A percentile compares a stretch with the other conserved stretches of the same genome.
phyloP scores from a whole-genome alignment of 1,140 invertebrate species.

The Drosophila auraria region DNA sequence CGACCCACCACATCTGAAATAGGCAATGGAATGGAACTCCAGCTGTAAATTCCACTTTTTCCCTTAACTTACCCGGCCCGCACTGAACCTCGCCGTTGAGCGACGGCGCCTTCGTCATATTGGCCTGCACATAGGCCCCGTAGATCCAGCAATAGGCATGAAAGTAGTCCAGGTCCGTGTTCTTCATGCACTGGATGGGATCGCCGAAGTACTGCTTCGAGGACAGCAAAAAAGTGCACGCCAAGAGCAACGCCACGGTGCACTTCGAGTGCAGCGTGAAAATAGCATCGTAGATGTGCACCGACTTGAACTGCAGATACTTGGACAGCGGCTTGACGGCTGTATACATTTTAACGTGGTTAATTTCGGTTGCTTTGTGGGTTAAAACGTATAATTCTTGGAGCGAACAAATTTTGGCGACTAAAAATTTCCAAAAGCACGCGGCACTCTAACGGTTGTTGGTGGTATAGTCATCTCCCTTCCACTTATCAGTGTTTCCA shows the following conservation, averaged over 20 bases:
- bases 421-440: slow-evolving; percentile 39
- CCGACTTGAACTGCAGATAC: slow-evolving; percentile 87
- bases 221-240: slow-evolving; percentile 88
- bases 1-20: slow-evolving; percentile 45
- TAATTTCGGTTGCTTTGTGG: background rate
- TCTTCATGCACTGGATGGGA: slow-evolving; percentile 88
- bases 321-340: slow-evolving; percentile 77
- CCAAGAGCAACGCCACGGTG: slow-evolving; percentile 88
- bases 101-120: slow-evolving; percentile 80
- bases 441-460: slow-evolving; percentile 67
- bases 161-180: slow-evolving; percentile 87
- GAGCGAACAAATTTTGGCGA: background rate
- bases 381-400: background rate
- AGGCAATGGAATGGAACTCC: slow-evolving; percentile 22
- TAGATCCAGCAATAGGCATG: slow-evolving; percentile 92
- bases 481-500: background rate
- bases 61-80: slow-evolving; percentile 6
- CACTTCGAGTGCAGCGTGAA: slow-evolving; percentile 90
- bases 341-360: slow-evolving; percentile 61
- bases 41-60: background rate
- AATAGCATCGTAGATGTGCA: slow-evolving; percentile 89
- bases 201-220: slow-evolving; percentile 91
- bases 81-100: slow-evolving; percentile 17
- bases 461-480: slow-evolving; percentile 1
- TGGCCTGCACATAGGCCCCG: slow-evolving; percentile 89